phyloP scores from a whole-genome alignment of 2,797 vertebrate genomes.

The Paguma larvata region DNA sequence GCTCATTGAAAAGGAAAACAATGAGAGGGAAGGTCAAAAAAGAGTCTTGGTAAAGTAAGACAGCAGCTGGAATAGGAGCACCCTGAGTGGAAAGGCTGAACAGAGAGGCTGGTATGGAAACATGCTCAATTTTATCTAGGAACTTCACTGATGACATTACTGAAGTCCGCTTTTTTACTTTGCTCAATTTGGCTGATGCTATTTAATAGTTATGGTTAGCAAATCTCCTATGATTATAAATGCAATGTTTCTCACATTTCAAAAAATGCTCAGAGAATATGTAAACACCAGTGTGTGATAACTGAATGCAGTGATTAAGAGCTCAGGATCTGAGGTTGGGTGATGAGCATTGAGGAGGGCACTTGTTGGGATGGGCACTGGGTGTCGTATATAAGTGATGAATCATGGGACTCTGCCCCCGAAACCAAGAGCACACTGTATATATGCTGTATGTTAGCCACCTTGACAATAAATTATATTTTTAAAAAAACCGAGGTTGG shows the following conservation, averaged over 20 bases:
- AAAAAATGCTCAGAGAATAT: constrained; percentile 6
- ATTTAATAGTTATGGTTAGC: neutral
- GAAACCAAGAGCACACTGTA: too few species aligned
- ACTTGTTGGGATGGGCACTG: too few species aligned
- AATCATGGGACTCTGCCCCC: too few species aligned
- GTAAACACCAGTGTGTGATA: neutral
- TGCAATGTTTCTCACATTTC: neutral
- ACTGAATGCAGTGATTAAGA: neutral
- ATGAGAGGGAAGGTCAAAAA: neutral
- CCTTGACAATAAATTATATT: too few species aligned
- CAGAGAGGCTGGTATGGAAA: neutral
- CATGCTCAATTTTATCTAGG: neutral
- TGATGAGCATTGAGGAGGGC: neutral
- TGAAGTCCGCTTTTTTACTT: constrained; percentile 27
- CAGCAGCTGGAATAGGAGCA: neutral
- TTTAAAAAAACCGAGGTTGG: neutral
- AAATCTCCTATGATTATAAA: neutral
- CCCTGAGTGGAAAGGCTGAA: neutral
- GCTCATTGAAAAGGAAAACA: neutral
- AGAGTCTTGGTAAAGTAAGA: neutral
- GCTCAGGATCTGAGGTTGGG: neutral
- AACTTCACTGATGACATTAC: neutral
- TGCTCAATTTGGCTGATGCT: neutral
- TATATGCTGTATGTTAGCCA: too few species aligned
- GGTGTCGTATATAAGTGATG: too few species aligned